Evolutionary conservation across 92 coral and sea anemone genomes (phyloP).

Genomic region (Actinernus sp.): DNA sequence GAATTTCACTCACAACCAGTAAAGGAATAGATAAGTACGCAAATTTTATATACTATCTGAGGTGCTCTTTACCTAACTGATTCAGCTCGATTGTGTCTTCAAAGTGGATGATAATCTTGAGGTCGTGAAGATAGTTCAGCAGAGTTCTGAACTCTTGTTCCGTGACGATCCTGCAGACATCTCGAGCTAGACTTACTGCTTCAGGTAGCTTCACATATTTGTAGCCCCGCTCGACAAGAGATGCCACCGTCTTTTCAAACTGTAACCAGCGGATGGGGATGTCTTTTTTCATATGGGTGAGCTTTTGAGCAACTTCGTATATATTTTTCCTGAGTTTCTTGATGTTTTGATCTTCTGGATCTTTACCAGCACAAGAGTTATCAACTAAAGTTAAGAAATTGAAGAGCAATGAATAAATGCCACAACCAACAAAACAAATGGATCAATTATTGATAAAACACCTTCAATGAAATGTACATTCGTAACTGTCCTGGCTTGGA

Average conservation of each 20-base stretch:
- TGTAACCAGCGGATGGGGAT: slow-evolving; percentile 39
- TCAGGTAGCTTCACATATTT: slow-evolving; percentile 6
- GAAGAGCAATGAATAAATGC: too few relatives aligned
- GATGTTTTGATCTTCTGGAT: slow-evolving; percentile 23
- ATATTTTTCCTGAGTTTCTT: slow-evolving; percentile 15
- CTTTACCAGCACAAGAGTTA: neutral
- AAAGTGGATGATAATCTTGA: slow-evolving; percentile 47
- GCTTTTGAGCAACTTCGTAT: slow-evolving; percentile 1
- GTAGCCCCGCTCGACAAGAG: neutral
- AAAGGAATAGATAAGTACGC: too few relatives aligned
- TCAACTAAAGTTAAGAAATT: neutral
- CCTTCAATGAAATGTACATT: too few relatives aligned
- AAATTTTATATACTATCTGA: too few relatives aligned
- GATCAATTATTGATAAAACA: too few relatives aligned
- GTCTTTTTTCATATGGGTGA: slow-evolving; percentile 12
- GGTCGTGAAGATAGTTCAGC: slow-evolving; percentile 56
- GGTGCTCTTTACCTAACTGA: neutral
- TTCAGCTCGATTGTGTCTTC: slow-evolving; percentile 16
- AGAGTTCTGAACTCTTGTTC: slow-evolving; percentile 18
- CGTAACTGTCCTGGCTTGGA: too few relatives aligned
- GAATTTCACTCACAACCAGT: too few relatives aligned
- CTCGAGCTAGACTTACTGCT: slow-evolving; percentile 11
- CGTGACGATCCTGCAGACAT: slow-evolving; percentile 5
- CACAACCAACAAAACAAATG: too few relatives aligned
- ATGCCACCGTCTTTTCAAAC: slow-evolving; percentile 17